Percentiles rank a stretch among this genome's conserved stretches.
phyloP scores from a whole-genome alignment of 1,140 invertebrate genomes.

The Coenobita brevimanus region DNA sequence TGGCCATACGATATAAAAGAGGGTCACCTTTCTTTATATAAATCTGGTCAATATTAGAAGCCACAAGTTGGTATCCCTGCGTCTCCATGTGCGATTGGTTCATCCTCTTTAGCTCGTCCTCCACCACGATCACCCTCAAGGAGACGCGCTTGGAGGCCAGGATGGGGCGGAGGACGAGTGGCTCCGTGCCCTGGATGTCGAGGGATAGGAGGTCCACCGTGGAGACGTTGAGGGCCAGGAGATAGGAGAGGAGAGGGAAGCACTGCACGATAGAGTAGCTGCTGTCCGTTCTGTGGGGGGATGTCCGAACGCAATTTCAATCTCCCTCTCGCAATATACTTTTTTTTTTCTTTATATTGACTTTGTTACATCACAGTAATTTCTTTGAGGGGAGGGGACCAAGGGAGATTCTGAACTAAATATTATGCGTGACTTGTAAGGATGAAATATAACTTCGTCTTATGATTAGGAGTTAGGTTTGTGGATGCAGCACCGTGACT shows the following conservation, averaged over 20 bases:
- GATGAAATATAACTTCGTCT: too few relatives aligned
- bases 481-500: too few relatives aligned
- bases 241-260: conserved; percentile 74
- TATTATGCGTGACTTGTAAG: too few relatives aligned
- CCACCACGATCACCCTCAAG: conserved; percentile 27
- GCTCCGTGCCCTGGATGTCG: conserved; percentile 36
- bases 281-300: background rate
- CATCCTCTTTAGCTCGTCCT: background rate
- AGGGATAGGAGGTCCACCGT: conserved; percentile 43
- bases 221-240: conserved; percentile 34
- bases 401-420: too few relatives aligned
- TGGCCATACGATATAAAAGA: background rate
- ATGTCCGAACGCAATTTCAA: too few relatives aligned
- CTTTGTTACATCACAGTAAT: too few relatives aligned
- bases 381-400: too few relatives aligned
- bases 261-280: conserved; percentile 78
- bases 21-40: background rate
- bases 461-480: too few relatives aligned
- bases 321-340: too few relatives aligned
- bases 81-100: background rate
- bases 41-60: background rate
- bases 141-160: background rate
- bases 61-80: conserved; percentile 8
- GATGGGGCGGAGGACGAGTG: background rate
- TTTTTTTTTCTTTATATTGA: too few relatives aligned